Conservation (phyloP, 30 jellyfish, hydroid and myxozoan species). For the Aurelia aurita complex sp. Pacific region DNA sequence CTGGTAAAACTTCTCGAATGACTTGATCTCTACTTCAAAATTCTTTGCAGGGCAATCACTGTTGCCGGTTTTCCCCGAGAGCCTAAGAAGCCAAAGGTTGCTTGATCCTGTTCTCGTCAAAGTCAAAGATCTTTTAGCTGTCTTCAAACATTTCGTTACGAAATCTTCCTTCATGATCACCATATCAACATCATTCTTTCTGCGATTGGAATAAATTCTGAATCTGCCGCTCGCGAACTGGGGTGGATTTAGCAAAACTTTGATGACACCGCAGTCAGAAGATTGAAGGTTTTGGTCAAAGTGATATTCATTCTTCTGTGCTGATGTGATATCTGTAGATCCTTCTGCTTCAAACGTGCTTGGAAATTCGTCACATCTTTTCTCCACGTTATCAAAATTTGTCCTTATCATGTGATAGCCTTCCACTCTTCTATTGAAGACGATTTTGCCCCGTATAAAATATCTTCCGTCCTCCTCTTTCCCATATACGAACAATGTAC, state of each 20-base stretch:
- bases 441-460: conserved; percentile 15
- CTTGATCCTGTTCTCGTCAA: background rate
- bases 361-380: conserved; percentile 5
- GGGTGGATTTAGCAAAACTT: conserved; percentile 32
- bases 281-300: conserved; percentile 28
- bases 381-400: background rate
- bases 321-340: background rate
- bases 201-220: background rate
- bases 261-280: background rate
- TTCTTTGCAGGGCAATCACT: conserved; percentile 38
- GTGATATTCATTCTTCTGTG: conserved; percentile 5
- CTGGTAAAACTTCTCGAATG: conserved; percentile 10
- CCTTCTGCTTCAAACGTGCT: conserved; percentile 14
- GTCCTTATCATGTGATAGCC: conserved; percentile 29
- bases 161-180: conserved; percentile 31
- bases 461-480: conserved; percentile 3
- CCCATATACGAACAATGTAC: conserved; percentile 23
- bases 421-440: conserved; percentile 40
- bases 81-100: conserved; percentile 16
- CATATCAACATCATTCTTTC: conserved; percentile 17
- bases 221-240: conserved; percentile 31
- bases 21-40: conserved; percentile 13
- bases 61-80: conserved; percentile 5
- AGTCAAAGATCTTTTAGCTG: conserved; percentile 11
- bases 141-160: conserved; percentile 35